phyloP scores from a whole-genome alignment of 2,797 vertebrate species.

The Poeciliopsis turneri region DNA sequence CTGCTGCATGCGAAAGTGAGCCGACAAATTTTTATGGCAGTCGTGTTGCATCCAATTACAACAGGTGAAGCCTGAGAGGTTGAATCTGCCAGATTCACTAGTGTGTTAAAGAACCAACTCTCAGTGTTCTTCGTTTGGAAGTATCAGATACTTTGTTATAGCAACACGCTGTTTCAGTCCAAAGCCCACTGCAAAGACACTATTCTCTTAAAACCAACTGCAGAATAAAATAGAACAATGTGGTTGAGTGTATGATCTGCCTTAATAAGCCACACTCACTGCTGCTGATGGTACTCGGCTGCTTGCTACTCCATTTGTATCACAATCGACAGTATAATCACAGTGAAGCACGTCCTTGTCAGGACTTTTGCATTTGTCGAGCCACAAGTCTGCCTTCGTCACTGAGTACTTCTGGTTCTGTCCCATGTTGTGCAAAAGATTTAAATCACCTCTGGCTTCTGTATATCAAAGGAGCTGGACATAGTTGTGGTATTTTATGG shows the following conservation, averaged over 20 bases:
- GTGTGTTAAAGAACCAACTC: neutral
- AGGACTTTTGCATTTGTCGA: conserved; percentile 35
- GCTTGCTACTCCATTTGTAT: conserved; percentile 51
- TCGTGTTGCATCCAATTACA: conserved; percentile 9
- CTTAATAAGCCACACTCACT: conserved; percentile 31
- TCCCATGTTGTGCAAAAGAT: neutral
- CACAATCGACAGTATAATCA: conserved; percentile 31
- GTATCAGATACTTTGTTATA: neutral
- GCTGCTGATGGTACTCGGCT: conserved; percentile 43
- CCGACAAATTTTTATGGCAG: neutral
- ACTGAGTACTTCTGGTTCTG: conserved; percentile 16
- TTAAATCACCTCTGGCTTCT: neutral
- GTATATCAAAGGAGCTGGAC: neutral
- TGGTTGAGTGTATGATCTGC: conserved; percentile 39
- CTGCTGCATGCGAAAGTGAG: neutral
- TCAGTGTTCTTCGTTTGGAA: conserved; percentile 13
- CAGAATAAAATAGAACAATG: conserved; percentile 27
- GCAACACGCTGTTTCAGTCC: neutral
- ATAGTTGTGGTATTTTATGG: neutral
- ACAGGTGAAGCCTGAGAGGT: conserved; percentile 1
- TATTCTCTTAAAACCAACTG: neutral
- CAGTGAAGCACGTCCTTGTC: conserved; percentile 52
- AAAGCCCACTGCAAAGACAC: conserved; percentile 2
- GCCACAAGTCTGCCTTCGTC: conserved; percentile 24
- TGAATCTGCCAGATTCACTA: conserved; percentile 2